Conservation (phyloP, 2,797 vertebrate species). For the Acanthiza pusilla region DNA sequence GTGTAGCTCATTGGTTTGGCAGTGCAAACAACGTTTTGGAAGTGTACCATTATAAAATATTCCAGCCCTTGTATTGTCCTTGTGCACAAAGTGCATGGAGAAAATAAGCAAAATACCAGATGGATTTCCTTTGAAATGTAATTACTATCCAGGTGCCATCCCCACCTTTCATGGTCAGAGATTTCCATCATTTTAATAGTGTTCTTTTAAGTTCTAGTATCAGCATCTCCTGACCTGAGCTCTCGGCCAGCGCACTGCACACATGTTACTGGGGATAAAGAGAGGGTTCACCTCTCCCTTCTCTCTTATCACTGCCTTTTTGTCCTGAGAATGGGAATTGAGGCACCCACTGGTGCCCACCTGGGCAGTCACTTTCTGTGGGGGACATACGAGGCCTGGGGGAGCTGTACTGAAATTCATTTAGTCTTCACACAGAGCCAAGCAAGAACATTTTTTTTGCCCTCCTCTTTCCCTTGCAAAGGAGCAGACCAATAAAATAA, state of each 20-base stretch:
- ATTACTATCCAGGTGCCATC: not conserved
- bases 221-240: not conserved
- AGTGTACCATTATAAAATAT: not conserved
- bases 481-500: conserved; percentile 10
- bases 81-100: not conserved
- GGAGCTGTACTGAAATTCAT: not conserved
- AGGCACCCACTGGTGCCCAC: not conserved
- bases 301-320: not conserved
- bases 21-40: not conserved
- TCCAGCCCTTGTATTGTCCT: not conserved
- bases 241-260: rapidly evolving
- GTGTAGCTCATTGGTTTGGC: not conserved
- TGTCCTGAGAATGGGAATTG: not conserved
- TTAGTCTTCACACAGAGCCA: not conserved
- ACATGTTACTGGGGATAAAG: not conserved
- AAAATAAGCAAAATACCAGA: conserved; percentile 6
- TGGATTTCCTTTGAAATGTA: conserved; percentile 6
- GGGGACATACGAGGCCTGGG: not conserved
- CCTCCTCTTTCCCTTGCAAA: not conserved
- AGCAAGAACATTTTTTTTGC: not conserved
- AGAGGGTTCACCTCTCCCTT: not conserved
- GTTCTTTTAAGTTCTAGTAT: not conserved
- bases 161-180: not conserved
- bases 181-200: conserved; percentile 3
- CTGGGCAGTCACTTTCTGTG: not conserved